Conservation (phyloP, 2,113 vertebrate species). For the Taurulus bubalis region DNA sequence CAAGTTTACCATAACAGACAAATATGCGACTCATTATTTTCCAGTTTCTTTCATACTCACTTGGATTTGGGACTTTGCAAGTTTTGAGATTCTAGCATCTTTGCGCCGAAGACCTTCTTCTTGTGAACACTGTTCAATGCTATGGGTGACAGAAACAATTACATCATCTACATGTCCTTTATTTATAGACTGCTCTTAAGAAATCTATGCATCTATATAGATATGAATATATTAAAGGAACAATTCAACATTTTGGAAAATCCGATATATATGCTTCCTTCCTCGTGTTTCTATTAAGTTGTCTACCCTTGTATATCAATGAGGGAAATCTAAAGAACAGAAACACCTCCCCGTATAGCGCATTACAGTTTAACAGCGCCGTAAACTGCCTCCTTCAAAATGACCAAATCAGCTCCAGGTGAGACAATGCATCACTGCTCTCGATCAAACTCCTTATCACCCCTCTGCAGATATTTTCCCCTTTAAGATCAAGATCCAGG, state of each 20-base stretch:
- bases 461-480: not conserved
- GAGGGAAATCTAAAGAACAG: not conserved
- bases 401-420: not conserved
- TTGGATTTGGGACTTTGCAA: slow-evolving; percentile 94
- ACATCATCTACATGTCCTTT: not conserved
- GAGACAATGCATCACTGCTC: not conserved
- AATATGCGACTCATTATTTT: not conserved
- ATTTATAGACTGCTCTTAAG: not conserved
- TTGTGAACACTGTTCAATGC: slow-evolving; percentile 93
- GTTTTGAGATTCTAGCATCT: slow-evolving; percentile 91
- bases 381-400: not conserved
- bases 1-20: not conserved
- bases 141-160: slow-evolving; percentile 64
- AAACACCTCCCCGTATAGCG: not conserved
- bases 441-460: slow-evolving; percentile 9
- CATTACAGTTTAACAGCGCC: not conserved
- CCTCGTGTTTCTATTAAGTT: too few species aligned
- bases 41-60: slow-evolving; percentile 76
- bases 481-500: not conserved
- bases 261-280: not conserved
- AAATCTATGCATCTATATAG: not conserved
- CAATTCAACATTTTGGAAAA: not conserved
- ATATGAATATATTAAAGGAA: not conserved
- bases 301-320: not conserved
- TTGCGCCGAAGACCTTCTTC: slow-evolving; percentile 91